Base-by-base conservation (phyloP, 2,113 vertebrate genomes). In the Indicator maculatus region DNA sequence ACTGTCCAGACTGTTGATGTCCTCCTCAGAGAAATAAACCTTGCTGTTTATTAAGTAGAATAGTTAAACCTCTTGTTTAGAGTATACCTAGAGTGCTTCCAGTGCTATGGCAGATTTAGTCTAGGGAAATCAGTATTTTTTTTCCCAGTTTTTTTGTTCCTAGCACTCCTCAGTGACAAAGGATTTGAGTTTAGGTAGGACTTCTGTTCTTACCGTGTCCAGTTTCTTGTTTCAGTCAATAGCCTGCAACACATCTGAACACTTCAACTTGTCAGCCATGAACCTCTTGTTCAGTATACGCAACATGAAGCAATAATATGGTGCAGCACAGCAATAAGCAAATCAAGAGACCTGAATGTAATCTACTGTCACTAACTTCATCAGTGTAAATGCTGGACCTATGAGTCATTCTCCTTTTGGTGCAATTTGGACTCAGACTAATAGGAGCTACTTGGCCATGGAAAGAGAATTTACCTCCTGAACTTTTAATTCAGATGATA, bases 331-430 rank as follows among this genome's bases (percentile, higher is more conserved):
- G 74, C 95, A 96, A 85, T 95, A 96, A 89, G 45, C 67, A 79
- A 76, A 93, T 65, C 92, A 85, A 93, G 90, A 94, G 84, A 96
- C 93, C 88, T 82, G 89, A 96, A 95, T 93, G 83, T 84, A 72
- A 83, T 66, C 65, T 85, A 91, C 71, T 81, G 6, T 82, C 72
- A 72, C 59, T 78, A 6, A 84, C 58, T 90, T 64, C 59, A 73
- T 91, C 66, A 36, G 23, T 77, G 36, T 84, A 84, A 95, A 73
- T 91, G 83, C 93, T 91, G 86, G 95, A 71, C 82, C 47, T 83
- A 3, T 12, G 73, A 74, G 59, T 87, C 58, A 19, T 71, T 90
- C 77, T 93, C 72, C 52, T 91, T 84, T 47, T 69, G 72, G 88
- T 83, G 84, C 71, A 69, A 77, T 75, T 84, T 45, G 71, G 77